Evolutionary conservation across 2,888 invertebrate genomes (phyloP).

Genomic region (Melinaea marsaeus): DNA sequence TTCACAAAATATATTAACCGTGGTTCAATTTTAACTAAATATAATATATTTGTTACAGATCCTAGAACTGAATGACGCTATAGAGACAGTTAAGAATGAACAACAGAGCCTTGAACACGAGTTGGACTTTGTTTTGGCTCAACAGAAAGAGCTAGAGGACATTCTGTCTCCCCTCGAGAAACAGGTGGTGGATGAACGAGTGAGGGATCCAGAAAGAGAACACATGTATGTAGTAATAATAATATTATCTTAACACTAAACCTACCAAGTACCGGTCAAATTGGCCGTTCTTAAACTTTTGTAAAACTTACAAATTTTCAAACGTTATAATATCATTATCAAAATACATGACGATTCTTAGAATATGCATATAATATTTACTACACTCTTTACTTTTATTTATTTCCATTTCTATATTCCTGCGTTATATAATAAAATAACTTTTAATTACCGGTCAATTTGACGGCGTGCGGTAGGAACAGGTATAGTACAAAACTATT

Average conservation of each 20-base stretch:
- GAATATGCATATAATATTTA: no score
- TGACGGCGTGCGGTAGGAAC: no score
- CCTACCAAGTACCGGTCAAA: neutral
- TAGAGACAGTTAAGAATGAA: conserved; percentile 92
- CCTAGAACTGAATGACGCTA: conserved; percentile 88
- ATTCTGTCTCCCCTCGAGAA: conserved; percentile 91
- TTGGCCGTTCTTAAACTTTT: no score
- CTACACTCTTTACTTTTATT: no score
- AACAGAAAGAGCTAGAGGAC: conserved; percentile 95
- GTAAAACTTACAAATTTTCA: no score
- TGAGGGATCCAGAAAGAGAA: conserved; percentile 90
- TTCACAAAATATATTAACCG: no score
- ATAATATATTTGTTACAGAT: conserved; percentile 75
- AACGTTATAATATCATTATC: no score
- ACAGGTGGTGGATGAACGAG: conserved; percentile 82
- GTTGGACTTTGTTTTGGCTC: conserved; percentile 93
- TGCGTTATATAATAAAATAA: no score
- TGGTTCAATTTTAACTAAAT: neutral
- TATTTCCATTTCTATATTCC: no score
- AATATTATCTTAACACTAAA: neutral
- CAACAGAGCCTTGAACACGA: conserved; percentile 95
- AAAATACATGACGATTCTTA: no score
- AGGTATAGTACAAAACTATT: no score
- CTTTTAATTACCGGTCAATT: no score
- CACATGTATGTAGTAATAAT: conserved; percentile 81